Base-by-base conservation (phyloP, 2,888 invertebrate species). In the Athetis lepigone region DNA sequence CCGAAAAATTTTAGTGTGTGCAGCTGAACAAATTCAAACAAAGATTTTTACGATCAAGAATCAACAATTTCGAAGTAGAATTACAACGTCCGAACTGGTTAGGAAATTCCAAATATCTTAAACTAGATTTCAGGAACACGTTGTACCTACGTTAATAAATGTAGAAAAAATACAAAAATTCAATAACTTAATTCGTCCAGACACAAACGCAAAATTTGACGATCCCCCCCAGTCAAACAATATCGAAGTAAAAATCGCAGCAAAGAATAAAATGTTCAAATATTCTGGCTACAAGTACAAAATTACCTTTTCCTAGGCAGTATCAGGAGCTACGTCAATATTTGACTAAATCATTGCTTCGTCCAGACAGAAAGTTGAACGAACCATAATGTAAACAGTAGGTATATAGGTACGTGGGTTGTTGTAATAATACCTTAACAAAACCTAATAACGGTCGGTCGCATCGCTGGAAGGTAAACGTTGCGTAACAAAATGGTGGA, bases 1-100 rank as follows among this genome's bases (percentile, higher is more conserved):
- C 5, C 9, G 19, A 21, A 25, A 11, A 39, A 13, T 37, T 61
- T 49, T 54, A 29, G 1, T 27, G 36, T 6, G 29, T 29, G 29
- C 69, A 57, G 43, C 60, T 73, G 57, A 42, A 61, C 43, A 58
- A 55, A 62, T 36, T 37, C 11, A 62, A 29, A 4, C 16, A n/a
- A 23, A 2, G 33, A 40, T 45, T 39, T 49, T 37, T 50, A 71
- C n/a, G 36, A 29, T 18, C n/a, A 11, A 2, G 8, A 7, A 37
- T 8, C 18, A 27, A 54, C 21, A 37, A 29, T 45, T 39, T 45
- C 16, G 13, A 57, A 25, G 13, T 27, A 36, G n/a, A 23, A 57
- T 21, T 42, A 19, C 25, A 33, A 40, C 2, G 2, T 5, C 23
- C 2, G 0, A 8, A 16, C 18, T 2, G 8, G 23, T 8, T 23